These are phyloP conservation scores for Nerophis lumbriciformis DNA, from an alignment of 2,113 vertebrate species.

Conservation along the genomic window DNA sequence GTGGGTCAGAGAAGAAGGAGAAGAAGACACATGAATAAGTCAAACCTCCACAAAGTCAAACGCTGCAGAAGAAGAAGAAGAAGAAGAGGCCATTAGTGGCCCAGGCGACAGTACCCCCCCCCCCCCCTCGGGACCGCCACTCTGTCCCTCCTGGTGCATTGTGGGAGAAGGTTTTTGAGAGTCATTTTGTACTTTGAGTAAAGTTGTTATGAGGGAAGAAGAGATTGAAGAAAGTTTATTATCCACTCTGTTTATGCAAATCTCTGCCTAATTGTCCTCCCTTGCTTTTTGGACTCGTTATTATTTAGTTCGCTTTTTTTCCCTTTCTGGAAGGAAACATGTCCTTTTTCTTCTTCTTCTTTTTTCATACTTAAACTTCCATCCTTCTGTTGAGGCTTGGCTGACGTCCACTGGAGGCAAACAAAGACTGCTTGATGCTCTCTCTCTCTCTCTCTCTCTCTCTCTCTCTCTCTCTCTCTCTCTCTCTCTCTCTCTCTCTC, in stretches of 20 bases:
- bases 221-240: no score
- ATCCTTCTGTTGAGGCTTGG: slow-evolving; percentile 75
- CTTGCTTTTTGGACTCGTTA: slow-evolving; percentile 44
- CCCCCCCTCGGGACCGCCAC: slow-evolving; percentile 64
- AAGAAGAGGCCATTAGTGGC: slow-evolving; percentile 72
- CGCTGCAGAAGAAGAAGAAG: slow-evolving; percentile 61
- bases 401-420: slow-evolving; percentile 70
- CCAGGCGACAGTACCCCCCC: slow-evolving; percentile 58
- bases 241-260: slow-evolving; percentile 40
- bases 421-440: slow-evolving; percentile 78
- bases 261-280: slow-evolving; percentile 21
- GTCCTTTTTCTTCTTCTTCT: slow-evolving; percentile 38
- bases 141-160: slow-evolving; percentile 67
- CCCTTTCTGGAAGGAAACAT: slow-evolving; percentile 69
- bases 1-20: slow-evolving; percentile 31
- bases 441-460: slow-evolving; percentile 41
- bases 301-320: slow-evolving; percentile 59
- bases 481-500: slow-evolving; percentile 52
- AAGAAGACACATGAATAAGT: slow-evolving; percentile 68
- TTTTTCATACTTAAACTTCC: slow-evolving; percentile 72
- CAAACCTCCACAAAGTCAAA: slow-evolving; percentile 62
- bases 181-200: no score
- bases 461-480: slow-evolving; percentile 34
- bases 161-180: slow-evolving; percentile 68
- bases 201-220: no score